Percentiles rank a stretch among this genome's conserved stretches.
Evolutionary conservation across 2,797 vertebrate genomes (phyloP).

Genomic region (Clarias platycephalus): DNA sequence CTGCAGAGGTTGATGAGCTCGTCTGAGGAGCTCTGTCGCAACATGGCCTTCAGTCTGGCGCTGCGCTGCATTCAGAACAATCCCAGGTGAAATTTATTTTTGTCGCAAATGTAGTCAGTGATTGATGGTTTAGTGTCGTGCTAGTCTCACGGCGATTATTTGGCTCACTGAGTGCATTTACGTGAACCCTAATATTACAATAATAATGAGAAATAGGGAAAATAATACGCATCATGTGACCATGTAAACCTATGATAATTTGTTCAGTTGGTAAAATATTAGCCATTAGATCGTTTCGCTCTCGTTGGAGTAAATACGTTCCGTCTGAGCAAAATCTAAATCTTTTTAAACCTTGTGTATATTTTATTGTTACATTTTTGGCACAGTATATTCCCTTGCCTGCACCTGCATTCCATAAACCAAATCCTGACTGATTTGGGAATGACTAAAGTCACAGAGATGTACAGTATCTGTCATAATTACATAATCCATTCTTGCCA

Average conservation of each 20-base stretch:
- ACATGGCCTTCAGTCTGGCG: constrained; percentile 91
- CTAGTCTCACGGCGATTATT: too few relatives aligned
- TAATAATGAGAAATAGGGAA: too few relatives aligned
- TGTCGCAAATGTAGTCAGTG: neutral
- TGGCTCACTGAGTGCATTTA: too few relatives aligned
- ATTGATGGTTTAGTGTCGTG: too few relatives aligned
- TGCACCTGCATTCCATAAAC: neutral
- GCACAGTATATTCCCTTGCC: neutral
- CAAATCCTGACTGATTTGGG: neutral
- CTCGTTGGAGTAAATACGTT: neutral
- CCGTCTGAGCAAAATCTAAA: neutral
- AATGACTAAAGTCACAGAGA: neutral
- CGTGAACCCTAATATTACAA: too few relatives aligned
- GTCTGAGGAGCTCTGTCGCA: constrained; percentile 89
- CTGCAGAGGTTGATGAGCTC: constrained; percentile 94
- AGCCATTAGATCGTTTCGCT: too few relatives aligned
- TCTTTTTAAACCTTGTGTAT: neutral
- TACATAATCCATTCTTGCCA: too few relatives aligned
- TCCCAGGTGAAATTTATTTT: constrained; percentile 79
- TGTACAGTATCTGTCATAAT: neutral
- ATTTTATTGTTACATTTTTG: neutral
- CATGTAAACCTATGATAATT: too few relatives aligned
- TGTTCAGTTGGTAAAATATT: too few relatives aligned
- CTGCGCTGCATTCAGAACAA: constrained; percentile 93
- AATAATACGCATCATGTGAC: too few relatives aligned